These are phyloP conservation scores for Trissolcus japonicus DNA, from an alignment of 2,888 invertebrate species.

Conservation along the genomic window DNA sequence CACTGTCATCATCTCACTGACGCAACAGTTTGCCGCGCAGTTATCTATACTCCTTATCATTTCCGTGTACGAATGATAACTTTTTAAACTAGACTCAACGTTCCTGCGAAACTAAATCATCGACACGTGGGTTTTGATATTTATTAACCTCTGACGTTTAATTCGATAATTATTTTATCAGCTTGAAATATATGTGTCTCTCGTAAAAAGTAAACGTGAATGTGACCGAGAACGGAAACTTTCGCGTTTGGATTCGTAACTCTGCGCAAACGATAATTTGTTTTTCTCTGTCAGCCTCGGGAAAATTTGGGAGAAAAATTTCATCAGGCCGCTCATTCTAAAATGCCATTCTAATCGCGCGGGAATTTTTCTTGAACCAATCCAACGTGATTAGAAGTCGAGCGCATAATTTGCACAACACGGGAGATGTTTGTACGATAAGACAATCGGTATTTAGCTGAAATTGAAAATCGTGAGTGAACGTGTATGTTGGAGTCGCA, in stretches of 20 bases:
- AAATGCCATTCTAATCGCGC: too few species aligned
- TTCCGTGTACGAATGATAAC: slow-evolving; percentile 48
- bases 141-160: slow-evolving; percentile 3
- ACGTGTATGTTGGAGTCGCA: slow-evolving; percentile 23
- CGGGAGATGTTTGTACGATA: background rate
- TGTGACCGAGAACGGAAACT: too few species aligned
- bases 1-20: slow-evolving; percentile 28
- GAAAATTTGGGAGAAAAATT: too few species aligned
- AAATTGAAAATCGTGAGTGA: slow-evolving; percentile 47
- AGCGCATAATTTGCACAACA: slow-evolving; percentile 9
- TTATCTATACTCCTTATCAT: slow-evolving; percentile 33
- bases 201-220: too few species aligned
- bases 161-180: too few species aligned
- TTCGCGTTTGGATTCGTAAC: too few species aligned
- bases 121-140: slow-evolving; percentile 42
- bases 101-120: slow-evolving; percentile 17
- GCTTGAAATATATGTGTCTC: too few species aligned
- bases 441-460: slow-evolving; percentile 16
- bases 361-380: too few species aligned
- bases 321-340: too few species aligned
- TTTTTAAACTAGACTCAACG: slow-evolving; percentile 22
- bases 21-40: slow-evolving; percentile 36
- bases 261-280: too few species aligned
- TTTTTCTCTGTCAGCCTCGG: too few species aligned
- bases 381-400: background rate